A percentile compares a stretch with the other conserved stretches of the same genome.
These are phyloP conservation scores for Poeciliopsis turrubarensis DNA, from an alignment of 2,113 vertebrate genomes.

Conservation along the genomic window DNA sequence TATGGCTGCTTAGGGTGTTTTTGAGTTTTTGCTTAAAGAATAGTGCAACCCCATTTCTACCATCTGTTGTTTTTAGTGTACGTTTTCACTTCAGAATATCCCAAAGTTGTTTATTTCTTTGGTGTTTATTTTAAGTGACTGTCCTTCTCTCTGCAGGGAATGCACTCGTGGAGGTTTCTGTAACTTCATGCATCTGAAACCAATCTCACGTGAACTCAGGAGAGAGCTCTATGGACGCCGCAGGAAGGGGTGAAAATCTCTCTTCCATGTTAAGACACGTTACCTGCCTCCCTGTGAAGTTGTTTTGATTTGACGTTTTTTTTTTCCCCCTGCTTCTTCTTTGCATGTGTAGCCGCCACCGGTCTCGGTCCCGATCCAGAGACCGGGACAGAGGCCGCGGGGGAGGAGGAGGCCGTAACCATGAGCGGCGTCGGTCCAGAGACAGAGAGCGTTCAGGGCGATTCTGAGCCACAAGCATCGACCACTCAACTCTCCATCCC, in stretches of 20 bases:
- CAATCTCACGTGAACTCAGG: conserved; percentile 94
- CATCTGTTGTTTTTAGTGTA: background rate
- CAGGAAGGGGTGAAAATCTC: conserved; percentile 87
- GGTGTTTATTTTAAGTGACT: background rate
- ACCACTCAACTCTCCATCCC: conserved; percentile 71
- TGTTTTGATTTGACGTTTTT: background rate
- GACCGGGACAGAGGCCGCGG: conserved; percentile 90
- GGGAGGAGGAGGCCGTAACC: conserved; percentile 77
- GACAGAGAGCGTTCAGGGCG: conserved; percentile 94
- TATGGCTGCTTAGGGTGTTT: too few relatives aligned
- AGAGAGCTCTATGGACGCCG: conserved; percentile 93
- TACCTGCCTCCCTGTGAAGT: background rate
- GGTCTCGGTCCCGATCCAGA: conserved; percentile 91
- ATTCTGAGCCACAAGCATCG: conserved; percentile 87
- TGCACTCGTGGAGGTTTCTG: conserved; percentile 98
- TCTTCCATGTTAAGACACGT: background rate
- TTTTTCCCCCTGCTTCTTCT: background rate
- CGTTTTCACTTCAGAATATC: too few relatives aligned
- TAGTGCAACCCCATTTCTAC: too few relatives aligned
- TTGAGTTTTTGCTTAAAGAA: background rate
- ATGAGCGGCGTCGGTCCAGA: conserved; percentile 92
- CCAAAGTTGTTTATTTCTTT: too few relatives aligned
- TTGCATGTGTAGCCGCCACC: conserved; percentile 77
- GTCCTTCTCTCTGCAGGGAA: conserved; percentile 80
- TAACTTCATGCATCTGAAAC: conserved; percentile 99